A percentile compares a stretch with the other conserved stretches of the same genome.
Conservation (phyloP, 37 sponge, comb jelly and placozoan genomes). For the Tethya wilhelma region DNA sequence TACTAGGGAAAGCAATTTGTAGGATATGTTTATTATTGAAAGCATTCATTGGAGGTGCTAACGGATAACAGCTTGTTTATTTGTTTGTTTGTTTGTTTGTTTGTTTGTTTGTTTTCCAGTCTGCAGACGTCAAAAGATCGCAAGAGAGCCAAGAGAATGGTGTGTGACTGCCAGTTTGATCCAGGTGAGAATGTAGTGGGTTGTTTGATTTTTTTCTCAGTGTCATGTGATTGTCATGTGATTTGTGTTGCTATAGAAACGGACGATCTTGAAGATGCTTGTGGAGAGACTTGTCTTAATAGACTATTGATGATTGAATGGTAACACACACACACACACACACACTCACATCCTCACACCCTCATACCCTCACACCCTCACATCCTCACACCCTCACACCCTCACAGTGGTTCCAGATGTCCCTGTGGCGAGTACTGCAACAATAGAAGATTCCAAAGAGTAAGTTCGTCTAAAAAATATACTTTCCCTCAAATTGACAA, state of each 20-base stretch:
- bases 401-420: conserved; percentile 79
- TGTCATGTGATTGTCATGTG: conserved; percentile 5
- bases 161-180: conserved; percentile 93
- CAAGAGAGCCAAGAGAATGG: conserved; percentile 91
- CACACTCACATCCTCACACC: too few species aligned
- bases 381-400: too few species aligned
- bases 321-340: too few species aligned
- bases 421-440: conserved; percentile 94
- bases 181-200: conserved; percentile 46
- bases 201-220: not conserved
- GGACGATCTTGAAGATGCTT: conserved; percentile 82
- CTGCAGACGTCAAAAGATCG: conserved; percentile 49
- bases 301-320: conserved; percentile 97
- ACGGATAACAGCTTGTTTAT: too few species aligned
- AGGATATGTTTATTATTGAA: too few species aligned
- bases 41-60: too few species aligned
- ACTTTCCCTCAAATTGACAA: not conserved
- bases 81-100: too few species aligned
- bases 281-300: conserved; percentile 95
- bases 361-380: too few species aligned
- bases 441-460: conserved; percentile 90
- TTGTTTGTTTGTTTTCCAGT: too few species aligned
- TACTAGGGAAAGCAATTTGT: too few species aligned
- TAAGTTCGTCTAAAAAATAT: conserved; percentile 8
- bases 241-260: conserved; percentile 18